These are phyloP conservation scores for Pandemis heparana DNA, from an alignment of 2,888 invertebrate species.

Conservation along the genomic window DNA sequence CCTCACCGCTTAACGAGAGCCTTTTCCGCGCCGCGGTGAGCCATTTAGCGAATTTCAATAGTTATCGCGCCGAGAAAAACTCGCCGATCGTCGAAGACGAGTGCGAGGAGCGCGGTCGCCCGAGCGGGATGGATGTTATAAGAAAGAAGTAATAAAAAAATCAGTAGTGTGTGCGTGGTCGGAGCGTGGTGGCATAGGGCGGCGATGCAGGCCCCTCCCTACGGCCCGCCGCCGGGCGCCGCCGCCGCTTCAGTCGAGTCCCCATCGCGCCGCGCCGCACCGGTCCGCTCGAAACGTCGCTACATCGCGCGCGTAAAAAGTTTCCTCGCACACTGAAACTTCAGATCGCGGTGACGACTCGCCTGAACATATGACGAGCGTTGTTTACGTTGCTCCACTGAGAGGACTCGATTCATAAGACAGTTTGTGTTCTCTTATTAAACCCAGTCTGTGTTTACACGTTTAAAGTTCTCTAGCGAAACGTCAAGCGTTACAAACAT, in stretches of 20 bases:
- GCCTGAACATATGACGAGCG: slow-evolving; percentile 50
- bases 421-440: slow-evolving; percentile 53
- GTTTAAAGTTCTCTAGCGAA: not conserved
- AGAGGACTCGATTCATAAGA: slow-evolving; percentile 39
- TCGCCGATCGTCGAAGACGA: slow-evolving; percentile 73
- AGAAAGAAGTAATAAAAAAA: slow-evolving; percentile 85
- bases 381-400: slow-evolving; percentile 43
- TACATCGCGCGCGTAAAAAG: slow-evolving; percentile 78
- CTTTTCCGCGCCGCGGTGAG: slow-evolving; percentile 84
- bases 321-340: slow-evolving; percentile 76
- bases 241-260: slow-evolving; percentile 80
- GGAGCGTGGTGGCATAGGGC: slow-evolving; percentile 83
- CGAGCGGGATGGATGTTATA: slow-evolving; percentile 77
- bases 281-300: slow-evolving; percentile 68
- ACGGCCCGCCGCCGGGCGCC: slow-evolving; percentile 72
- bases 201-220: slow-evolving; percentile 83
- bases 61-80: slow-evolving; percentile 85
- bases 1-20: slow-evolving; percentile 83
- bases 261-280: slow-evolving; percentile 77
- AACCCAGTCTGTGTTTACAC: slow-evolving; percentile 36
- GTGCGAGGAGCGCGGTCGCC: slow-evolving; percentile 60
- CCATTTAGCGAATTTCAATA: slow-evolving; percentile 86
- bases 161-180: slow-evolving; percentile 82
- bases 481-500: not conserved
- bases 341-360: slow-evolving; percentile 62